A percentile compares a stretch with the other conserved stretches of the same genome.
Evolutionary conservation across 2,113 vertebrate species (phyloP).

Genomic region (Pluvianellus socialis): DNA sequence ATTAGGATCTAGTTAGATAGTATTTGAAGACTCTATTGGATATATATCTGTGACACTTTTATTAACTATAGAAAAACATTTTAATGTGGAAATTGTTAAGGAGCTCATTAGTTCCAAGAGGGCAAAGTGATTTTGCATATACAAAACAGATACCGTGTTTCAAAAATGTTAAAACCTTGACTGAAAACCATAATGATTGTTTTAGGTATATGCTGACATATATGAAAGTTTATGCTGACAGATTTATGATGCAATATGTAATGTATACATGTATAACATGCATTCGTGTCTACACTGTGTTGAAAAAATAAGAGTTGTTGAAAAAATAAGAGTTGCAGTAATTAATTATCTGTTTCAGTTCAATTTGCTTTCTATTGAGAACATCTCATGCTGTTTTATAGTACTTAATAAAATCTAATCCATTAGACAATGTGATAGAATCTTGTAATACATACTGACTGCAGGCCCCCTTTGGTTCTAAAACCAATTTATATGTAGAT

Average conservation of each 20-base stretch:
- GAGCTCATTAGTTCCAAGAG: neutral
- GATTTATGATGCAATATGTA: slow-evolving; percentile 20
- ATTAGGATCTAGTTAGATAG: neutral
- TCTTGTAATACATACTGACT: slow-evolving; percentile 75
- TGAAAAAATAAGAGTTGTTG: slow-evolving; percentile 62
- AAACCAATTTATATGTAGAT: slow-evolving; percentile 86
- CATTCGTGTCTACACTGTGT: neutral
- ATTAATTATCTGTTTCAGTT: slow-evolving; percentile 78
- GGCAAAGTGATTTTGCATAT: neutral
- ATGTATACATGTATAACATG: neutral
- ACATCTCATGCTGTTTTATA: slow-evolving; percentile 70
- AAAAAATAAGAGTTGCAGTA: slow-evolving; percentile 68
- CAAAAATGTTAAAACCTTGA: neutral
- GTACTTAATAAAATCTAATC: slow-evolving; percentile 79
- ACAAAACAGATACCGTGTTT: neutral
- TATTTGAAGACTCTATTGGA: neutral
- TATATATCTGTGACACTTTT: neutral
- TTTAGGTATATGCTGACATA: neutral
- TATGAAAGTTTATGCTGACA: slow-evolving; percentile 15
- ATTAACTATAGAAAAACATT: neutral
- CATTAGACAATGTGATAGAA: slow-evolving; percentile 75
- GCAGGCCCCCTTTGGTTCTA: slow-evolving; percentile 71
- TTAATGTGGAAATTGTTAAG: neutral
- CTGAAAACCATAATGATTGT: slow-evolving; percentile 5
- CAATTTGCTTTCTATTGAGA: slow-evolving; percentile 71